These are phyloP conservation scores for Augochlorella aurata DNA, from an alignment of 2,888 invertebrate genomes.

Conservation along the genomic window DNA sequence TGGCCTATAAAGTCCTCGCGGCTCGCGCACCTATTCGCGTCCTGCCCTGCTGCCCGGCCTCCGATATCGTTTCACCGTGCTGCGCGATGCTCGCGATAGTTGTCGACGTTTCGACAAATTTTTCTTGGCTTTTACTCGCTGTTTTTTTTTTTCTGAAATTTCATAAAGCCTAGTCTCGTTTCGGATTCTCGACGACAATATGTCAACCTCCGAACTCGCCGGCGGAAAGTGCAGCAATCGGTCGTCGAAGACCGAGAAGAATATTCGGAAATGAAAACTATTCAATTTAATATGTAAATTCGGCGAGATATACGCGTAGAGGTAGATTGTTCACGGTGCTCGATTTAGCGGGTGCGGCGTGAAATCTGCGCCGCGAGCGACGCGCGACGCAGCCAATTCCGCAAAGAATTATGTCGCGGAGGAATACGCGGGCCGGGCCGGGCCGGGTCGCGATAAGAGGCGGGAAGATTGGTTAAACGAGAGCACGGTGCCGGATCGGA, in stretches of 20 bases:
- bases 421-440: neutral
- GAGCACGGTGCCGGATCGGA: slow-evolving; percentile 43
- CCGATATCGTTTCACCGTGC: neutral
- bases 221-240: too few species aligned
- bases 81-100: neutral
- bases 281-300: slow-evolving; percentile 9
- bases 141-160: too few species aligned
- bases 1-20: slow-evolving; percentile 1
- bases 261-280: too few species aligned
- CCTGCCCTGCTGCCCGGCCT: neutral
- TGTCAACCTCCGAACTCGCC: too few species aligned
- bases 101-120: too few species aligned
- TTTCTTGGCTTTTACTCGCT: too few species aligned
- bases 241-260: too few species aligned
- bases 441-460: slow-evolving; percentile 7
- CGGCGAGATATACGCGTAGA: neutral
- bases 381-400: slow-evolving; percentile 12
- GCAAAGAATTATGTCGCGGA: slow-evolving; percentile 36
- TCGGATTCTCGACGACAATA: too few species aligned
- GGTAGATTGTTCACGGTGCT: neutral
- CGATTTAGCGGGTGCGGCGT: slow-evolving; percentile 9
- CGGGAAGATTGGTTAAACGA: slow-evolving; percentile 34
- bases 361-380: slow-evolving; percentile 34
- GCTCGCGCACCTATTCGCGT: neutral
- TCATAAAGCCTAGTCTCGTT: too few species aligned